Evolutionary conservation across 2,113 vertebrate genomes (phyloP).

Genomic region (Ibidorhyncha struthersii): DNA sequence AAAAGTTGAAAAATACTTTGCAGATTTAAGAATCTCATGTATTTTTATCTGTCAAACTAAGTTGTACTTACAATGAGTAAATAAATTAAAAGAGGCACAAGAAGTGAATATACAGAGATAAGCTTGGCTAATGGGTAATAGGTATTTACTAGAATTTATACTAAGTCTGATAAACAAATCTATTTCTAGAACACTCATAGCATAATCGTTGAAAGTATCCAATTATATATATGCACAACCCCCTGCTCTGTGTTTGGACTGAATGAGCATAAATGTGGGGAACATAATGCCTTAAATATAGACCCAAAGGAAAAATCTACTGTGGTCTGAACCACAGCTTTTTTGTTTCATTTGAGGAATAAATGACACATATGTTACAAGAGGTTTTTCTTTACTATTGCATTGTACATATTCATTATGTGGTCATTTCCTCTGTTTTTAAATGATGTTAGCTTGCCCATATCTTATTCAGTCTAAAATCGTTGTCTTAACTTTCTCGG

Average conservation of each 20-base stretch:
- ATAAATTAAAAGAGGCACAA: background rate
- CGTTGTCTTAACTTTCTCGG: background rate
- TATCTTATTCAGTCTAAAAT: background rate
- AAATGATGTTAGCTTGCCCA: background rate
- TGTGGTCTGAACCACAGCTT: background rate
- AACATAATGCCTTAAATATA: background rate
- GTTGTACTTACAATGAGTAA: background rate
- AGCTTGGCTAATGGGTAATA: background rate
- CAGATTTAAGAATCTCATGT: background rate
- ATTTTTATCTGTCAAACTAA: background rate
- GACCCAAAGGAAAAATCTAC: background rate
- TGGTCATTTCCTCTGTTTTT: background rate
- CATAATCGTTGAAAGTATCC: background rate
- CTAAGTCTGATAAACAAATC: background rate
- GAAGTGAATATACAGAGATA: background rate
- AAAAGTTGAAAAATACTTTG: background rate
- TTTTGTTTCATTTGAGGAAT: conserved; percentile 28
- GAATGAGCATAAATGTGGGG: background rate
- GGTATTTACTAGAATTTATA: background rate
- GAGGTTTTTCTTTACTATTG: conserved; percentile 4
- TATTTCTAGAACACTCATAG: background rate
- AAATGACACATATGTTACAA: background rate
- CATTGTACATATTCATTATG: background rate
- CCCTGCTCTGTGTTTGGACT: background rate
- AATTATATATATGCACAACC: background rate